phyloP scores from a whole-genome alignment of 1,140 invertebrate species.

The Chymomyza costata region DNA sequence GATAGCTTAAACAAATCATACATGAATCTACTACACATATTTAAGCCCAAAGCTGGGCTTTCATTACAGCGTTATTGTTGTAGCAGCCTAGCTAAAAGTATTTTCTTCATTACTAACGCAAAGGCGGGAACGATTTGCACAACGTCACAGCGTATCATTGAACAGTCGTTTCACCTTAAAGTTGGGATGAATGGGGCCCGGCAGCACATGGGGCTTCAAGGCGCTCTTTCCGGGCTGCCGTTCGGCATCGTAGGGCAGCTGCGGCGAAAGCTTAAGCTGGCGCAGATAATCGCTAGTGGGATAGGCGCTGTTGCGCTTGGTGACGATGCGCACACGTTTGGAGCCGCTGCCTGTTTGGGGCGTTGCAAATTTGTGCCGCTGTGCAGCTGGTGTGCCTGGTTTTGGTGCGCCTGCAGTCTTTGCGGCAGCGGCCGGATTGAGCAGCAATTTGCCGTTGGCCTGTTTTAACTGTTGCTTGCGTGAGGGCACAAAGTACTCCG shows the following conservation, averaged over 20 bases:
- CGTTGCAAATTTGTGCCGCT: slow-evolving; percentile 16
- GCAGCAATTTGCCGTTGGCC: slow-evolving; percentile 45
- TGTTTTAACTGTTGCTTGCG: slow-evolving; percentile 65
- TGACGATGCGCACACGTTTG: slow-evolving; percentile 80
- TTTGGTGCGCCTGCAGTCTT: slow-evolving; percentile 24
- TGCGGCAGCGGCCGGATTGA: slow-evolving; percentile 33
- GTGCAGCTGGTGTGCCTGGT: slow-evolving; percentile 5
- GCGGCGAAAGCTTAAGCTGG: slow-evolving; percentile 81
- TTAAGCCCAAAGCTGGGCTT: too few relatives aligned
- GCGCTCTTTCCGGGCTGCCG: slow-evolving; percentile 82
- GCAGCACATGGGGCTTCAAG: slow-evolving; percentile 81
- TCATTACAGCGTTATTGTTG: too few relatives aligned
- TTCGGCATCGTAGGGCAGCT: slow-evolving; percentile 83
- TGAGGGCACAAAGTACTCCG: slow-evolving; percentile 74
- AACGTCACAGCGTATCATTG: slow-evolving; percentile 68
- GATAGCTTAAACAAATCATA: too few relatives aligned
- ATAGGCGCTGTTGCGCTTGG: slow-evolving; percentile 82
- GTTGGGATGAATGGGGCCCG: slow-evolving; percentile 86
- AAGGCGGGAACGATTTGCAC: too few relatives aligned
- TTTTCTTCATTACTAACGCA: too few relatives aligned
- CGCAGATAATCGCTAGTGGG: slow-evolving; percentile 82
- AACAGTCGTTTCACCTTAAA: slow-evolving; percentile 78
- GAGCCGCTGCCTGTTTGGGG: slow-evolving; percentile 20
- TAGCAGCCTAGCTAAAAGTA: too few relatives aligned
- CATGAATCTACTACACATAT: too few relatives aligned